Conservation (phyloP, 2,888 invertebrate species). For the Eurytoma californica region DNA sequence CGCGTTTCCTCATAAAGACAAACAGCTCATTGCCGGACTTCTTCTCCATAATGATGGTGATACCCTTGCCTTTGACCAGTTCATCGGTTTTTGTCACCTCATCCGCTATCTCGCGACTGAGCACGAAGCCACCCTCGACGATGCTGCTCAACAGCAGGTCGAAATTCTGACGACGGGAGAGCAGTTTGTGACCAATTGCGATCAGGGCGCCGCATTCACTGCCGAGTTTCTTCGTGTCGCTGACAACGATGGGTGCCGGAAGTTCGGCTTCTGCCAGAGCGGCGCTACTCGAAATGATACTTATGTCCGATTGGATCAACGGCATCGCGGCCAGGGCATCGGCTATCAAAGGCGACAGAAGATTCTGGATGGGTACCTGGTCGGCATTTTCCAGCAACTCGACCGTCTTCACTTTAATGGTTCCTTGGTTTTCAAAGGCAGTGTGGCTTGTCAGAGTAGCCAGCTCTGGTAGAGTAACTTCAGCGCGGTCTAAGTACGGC, state of each 20-base stretch:
- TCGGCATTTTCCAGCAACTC: constrained; percentile 68
- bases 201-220: constrained; percentile 76
- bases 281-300: constrained; percentile 72
- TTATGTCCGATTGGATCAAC: constrained; percentile 81
- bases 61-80: constrained; percentile 77
- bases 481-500: constrained; percentile 73
- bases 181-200: constrained; percentile 76
- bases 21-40: constrained; percentile 28
- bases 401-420: constrained; percentile 68
- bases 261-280: background rate
- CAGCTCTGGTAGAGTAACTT: constrained; percentile 63
- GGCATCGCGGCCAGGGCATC: constrained; percentile 82
- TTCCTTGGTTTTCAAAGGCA: constrained; percentile 76
- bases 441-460: constrained; percentile 74
- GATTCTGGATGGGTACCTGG: constrained; percentile 64
- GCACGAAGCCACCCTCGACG: constrained; percentile 64
- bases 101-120: constrained; percentile 62
- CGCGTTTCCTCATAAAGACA: constrained; percentile 61
- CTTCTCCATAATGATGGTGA: constrained; percentile 44
- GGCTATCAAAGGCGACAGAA: constrained; percentile 77
- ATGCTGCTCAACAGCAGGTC: constrained; percentile 55
- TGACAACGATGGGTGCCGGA: constrained; percentile 77
- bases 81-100: constrained; percentile 57
- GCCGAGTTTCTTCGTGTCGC: constrained; percentile 78
- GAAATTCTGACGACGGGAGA: constrained; percentile 62